Base-by-base conservation (phyloP, 2,888 invertebrate genomes). In the Taenaris catops region DNA sequence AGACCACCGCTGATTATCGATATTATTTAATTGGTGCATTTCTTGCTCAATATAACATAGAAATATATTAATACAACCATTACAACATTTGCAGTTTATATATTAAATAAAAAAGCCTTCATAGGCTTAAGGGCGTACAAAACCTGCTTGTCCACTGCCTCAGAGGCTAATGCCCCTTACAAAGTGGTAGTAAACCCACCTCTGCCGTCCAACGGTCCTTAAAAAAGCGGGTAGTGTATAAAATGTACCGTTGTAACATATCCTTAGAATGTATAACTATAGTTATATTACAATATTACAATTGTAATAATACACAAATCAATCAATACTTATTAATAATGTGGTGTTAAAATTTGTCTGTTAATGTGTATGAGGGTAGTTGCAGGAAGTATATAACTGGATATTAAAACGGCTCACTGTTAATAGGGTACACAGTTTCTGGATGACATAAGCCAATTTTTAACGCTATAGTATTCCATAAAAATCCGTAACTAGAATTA, bases 181-280 rank as follows among this genome's bases (percentile, higher is more conserved):
- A n/a, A 23, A 38, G 32, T 20, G 23, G 24, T 23, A 21, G 8
- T 17, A n/a, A 8, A 8, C 8, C 5, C 12, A 14, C 23, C 17
- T 8, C 7, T 24, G 41, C 44, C 44, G 44, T 44, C 44, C 44
- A 41, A 32, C 37, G 34, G 11, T 41, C 34, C 25, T 18, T 19
- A 29, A 26, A 8, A 8, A 20, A 6, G 28, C 12, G 20, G 12
- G 20, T 20, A 14, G 19, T 38, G 42, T 42, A 42, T 21, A 33
- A 31, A 12, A 12, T 44, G 41, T 44, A 41, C 26, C 37, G 25
- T 28, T 23, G 8, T 32, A 25, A 23, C 29, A 37, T 28, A 34
- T 44, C 39, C 12, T 25, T 37, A 33, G 32, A 17, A 16, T 29
- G 8, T 14, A n/a, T 0, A 9, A 24, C 6, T n/a, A 11, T 17